phyloP scores from a whole-genome alignment of 2,888 invertebrate genomes.

The Acleris sparsana region DNA sequence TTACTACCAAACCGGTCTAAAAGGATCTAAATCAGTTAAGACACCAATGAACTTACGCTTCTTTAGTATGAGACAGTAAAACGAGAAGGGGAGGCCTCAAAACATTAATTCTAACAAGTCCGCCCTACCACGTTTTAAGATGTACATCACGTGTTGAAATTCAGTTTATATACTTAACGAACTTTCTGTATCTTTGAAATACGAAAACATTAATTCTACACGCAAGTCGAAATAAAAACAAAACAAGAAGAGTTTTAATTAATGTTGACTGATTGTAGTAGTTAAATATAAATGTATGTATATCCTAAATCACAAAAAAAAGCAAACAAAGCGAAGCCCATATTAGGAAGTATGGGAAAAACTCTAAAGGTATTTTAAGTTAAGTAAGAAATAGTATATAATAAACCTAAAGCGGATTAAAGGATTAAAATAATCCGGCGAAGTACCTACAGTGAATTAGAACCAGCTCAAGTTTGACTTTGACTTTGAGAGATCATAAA shows the following conservation, averaged over 20 bases:
- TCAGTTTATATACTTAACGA: not conserved
- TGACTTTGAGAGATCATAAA: too few relatives aligned
- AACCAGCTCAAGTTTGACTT: too few relatives aligned
- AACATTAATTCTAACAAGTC: conserved; percentile 33
- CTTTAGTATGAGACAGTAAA: conserved; percentile 2
- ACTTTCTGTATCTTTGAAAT: not conserved
- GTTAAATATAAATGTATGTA: too few relatives aligned
- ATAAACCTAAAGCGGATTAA: too few relatives aligned
- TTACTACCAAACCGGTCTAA: not conserved
- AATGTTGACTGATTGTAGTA: too few relatives aligned
- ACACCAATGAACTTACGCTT: not conserved
- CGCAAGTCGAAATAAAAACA: conserved; percentile 1
- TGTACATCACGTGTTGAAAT: conserved; percentile 8
- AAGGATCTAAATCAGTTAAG: conserved; percentile 1
- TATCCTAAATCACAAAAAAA: too few relatives aligned
- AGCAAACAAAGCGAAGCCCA: too few relatives aligned
- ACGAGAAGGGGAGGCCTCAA: conserved; percentile 19
- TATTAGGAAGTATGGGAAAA: too few relatives aligned
- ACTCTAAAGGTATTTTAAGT: too few relatives aligned
- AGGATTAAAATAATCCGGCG: too few relatives aligned
- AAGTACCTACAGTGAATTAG: too few relatives aligned
- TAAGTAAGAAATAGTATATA: too few relatives aligned
- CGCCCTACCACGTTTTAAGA: conserved; percentile 16
- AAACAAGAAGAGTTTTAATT: not conserved
- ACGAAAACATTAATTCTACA: not conserved